Evolutionary conservation across 2,888 invertebrate species (phyloP).

Genomic region (Drosophila macrothrix): DNA sequence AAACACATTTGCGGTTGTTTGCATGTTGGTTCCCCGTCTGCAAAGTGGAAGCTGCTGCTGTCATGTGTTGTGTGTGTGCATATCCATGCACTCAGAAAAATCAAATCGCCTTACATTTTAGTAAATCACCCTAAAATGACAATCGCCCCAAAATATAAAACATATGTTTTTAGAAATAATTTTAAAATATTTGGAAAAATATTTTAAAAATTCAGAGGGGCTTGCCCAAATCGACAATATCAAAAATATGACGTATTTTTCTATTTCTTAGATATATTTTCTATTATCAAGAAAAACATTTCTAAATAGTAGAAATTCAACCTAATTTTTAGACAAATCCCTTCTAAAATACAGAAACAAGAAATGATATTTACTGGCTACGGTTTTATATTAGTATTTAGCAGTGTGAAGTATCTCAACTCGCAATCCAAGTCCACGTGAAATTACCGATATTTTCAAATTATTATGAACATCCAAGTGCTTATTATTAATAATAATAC

Average conservation of each 20-base stretch:
- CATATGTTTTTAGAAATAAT: neutral
- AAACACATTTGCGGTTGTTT: slow-evolving; percentile 62
- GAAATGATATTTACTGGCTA: neutral
- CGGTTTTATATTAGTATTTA: neutral
- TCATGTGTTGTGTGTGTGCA: neutral
- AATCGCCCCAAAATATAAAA: neutral
- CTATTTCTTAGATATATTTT: neutral
- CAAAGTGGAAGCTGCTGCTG: slow-evolving; percentile 1
- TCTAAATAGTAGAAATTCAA: neutral
- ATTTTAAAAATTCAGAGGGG: neutral
- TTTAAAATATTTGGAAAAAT: neutral
- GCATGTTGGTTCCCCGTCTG: slow-evolving; percentile 23
- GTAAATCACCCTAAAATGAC: neutral
- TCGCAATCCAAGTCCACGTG: neutral
- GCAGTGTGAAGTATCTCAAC: neutral
- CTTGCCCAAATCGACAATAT: neutral
- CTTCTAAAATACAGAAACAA: neutral
- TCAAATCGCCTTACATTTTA: too few species aligned
- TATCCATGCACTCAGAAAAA: neutral
- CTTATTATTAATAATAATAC: neutral
- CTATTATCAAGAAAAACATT: neutral
- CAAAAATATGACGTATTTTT: neutral
- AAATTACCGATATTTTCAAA: neutral
- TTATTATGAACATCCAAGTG: neutral
- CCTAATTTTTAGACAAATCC: neutral